phyloP scores from a whole-genome alignment of 2,888 invertebrate genomes.

The Isotomurus palustris region DNA sequence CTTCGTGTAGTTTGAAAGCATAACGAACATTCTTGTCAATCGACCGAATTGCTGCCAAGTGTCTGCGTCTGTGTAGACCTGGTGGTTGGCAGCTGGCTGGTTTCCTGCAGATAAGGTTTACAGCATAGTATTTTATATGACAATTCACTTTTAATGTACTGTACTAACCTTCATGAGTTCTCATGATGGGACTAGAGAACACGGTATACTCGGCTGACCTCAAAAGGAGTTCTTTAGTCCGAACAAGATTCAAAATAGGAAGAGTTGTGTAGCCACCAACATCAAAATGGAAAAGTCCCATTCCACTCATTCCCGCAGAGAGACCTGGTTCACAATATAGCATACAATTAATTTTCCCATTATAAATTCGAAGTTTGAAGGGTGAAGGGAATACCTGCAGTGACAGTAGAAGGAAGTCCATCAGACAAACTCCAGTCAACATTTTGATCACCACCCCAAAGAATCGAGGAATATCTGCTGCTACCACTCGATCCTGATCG shows the following conservation, averaged over 20 bases:
- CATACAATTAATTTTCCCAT: not conserved
- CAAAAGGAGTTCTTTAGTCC: slow-evolving; percentile 44
- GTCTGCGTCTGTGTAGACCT: slow-evolving; percentile 41
- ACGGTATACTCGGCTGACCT: slow-evolving; percentile 46
- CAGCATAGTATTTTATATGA: not conserved
- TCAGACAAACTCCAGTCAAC: slow-evolving; percentile 45
- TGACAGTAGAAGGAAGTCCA: slow-evolving; percentile 43
- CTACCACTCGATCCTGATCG: slow-evolving; percentile 38
- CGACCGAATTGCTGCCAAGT: slow-evolving; percentile 42
- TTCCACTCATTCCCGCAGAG: slow-evolving; percentile 42
- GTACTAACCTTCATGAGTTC: slow-evolving; percentile 44
- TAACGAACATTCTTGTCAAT: slow-evolving; percentile 38
- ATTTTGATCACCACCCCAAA: slow-evolving; percentile 47
- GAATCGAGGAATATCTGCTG: slow-evolving; percentile 30
- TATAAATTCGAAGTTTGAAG: not conserved
- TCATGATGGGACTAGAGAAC: slow-evolving; percentile 46
- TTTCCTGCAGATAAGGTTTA: slow-evolving; percentile 25
- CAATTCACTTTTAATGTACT: not conserved
- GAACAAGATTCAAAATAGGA: slow-evolving; percentile 22
- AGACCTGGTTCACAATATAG: slow-evolving; percentile 40
- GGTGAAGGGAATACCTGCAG: too few species aligned
- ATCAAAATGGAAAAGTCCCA: slow-evolving; percentile 46
- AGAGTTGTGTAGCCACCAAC: slow-evolving; percentile 46
- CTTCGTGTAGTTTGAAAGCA: slow-evolving; percentile 38
- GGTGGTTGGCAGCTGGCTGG: slow-evolving; percentile 42